A percentile compares a stretch with the other conserved stretches of the same genome.
phyloP scores from a whole-genome alignment of 2,797 vertebrate species.

The Siniperca obscura region DNA sequence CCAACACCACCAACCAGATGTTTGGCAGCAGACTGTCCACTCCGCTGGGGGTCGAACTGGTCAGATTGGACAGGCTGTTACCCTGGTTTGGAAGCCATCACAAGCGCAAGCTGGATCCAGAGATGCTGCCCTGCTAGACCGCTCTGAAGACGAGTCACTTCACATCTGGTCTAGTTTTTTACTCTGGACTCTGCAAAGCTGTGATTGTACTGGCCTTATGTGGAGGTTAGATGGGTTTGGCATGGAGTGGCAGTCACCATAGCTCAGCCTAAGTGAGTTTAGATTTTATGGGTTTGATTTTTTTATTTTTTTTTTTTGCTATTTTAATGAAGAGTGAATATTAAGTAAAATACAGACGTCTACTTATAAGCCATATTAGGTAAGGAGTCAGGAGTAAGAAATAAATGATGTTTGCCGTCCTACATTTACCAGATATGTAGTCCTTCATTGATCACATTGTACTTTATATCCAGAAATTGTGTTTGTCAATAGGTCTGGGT shows the following conservation, averaged over 20 bases:
- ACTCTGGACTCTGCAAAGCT: background rate
- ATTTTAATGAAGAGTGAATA: background rate
- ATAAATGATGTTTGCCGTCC: constrained; percentile 2
- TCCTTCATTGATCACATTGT: background rate
- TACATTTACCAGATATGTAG: background rate
- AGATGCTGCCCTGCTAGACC: constrained; percentile 80
- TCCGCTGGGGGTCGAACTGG: constrained; percentile 83
- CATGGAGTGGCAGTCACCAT: background rate
- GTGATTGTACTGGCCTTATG: background rate
- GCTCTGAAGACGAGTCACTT: background rate
- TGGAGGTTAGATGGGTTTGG: background rate
- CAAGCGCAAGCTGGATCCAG: constrained; percentile 76
- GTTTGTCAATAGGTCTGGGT: background rate
- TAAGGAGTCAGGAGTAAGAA: background rate
- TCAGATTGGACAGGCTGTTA: constrained; percentile 84
- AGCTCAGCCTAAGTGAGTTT: background rate
- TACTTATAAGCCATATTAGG: constrained; percentile 1
- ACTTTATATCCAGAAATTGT: background rate
- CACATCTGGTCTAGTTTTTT: background rate
- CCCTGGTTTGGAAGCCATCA: constrained; percentile 73
- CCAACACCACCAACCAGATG: constrained; percentile 83
- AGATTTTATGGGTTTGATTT: background rate
- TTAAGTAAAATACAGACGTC: background rate
- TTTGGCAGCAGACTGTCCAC: constrained; percentile 86
- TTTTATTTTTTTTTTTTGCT: background rate